phyloP scores from a whole-genome alignment of 2,113 vertebrate species.

The Syngnathus scovelli region DNA sequence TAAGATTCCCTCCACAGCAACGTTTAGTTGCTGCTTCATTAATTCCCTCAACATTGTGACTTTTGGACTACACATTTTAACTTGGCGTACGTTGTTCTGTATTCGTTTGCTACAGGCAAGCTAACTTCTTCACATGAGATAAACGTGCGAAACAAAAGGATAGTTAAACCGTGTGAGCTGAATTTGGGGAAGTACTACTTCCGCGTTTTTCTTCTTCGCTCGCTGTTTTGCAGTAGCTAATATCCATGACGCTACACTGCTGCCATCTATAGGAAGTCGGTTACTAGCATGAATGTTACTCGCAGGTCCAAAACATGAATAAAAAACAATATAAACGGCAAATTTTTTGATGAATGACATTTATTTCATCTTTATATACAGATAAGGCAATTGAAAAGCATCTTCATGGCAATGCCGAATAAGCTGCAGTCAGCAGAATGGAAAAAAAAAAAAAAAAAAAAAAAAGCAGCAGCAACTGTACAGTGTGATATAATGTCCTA shows the following conservation, averaged over 20 bases:
- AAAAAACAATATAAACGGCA: background rate
- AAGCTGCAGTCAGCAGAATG: too few species aligned
- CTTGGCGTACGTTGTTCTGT: background rate
- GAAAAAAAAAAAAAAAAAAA: background rate
- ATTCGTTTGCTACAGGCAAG: background rate
- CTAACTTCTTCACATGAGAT: background rate
- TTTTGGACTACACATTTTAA: background rate
- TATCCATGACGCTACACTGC: too few species aligned
- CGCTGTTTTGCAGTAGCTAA: background rate
- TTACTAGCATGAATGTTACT: too few species aligned
- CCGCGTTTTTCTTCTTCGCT: background rate
- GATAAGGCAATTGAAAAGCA: background rate
- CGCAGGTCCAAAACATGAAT: background rate
- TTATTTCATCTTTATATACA: background rate
- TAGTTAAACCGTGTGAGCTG: too few species aligned
- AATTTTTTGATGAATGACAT: background rate
- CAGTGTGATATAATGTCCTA: background rate
- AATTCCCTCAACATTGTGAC: background rate
- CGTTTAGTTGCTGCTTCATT: slow-evolving; percentile 1
- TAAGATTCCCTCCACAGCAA: background rate
- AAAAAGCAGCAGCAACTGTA: background rate
- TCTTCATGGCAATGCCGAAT: background rate
- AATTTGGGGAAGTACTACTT: too few species aligned
- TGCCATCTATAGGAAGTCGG: background rate
- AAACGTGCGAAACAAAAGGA: too few species aligned